Evolutionary conservation across 2,888 invertebrate genomes (phyloP).

Genomic region (Arctia plantaginis): DNA sequence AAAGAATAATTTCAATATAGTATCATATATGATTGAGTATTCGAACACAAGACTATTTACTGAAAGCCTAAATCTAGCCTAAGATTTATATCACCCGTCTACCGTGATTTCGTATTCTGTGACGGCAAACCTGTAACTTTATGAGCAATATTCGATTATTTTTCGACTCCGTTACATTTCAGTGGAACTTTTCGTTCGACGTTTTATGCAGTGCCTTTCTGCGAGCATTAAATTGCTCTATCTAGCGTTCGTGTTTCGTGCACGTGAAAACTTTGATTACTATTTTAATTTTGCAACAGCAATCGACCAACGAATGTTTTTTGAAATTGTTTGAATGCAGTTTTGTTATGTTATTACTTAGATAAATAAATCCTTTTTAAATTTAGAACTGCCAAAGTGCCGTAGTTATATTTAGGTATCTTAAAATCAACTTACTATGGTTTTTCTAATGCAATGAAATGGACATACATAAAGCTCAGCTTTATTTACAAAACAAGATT

Average conservation of each 20-base stretch:
- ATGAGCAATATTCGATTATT: slow-evolving; percentile 58
- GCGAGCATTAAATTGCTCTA: slow-evolving; percentile 57
- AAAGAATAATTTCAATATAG: neutral
- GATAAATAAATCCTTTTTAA: slow-evolving; percentile 1
- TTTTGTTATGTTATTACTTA: slow-evolving; percentile 27
- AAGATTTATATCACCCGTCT: slow-evolving; percentile 31
- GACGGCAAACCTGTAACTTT: slow-evolving; percentile 42
- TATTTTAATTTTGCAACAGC: slow-evolving; percentile 50
- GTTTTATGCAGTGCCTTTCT: slow-evolving; percentile 51
- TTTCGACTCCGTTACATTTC: slow-evolving; percentile 54
- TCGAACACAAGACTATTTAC: neutral
- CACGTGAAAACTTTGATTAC: slow-evolving; percentile 54
- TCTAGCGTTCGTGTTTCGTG: slow-evolving; percentile 49
- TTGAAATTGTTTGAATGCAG: slow-evolving; percentile 38
- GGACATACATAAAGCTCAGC: no score
- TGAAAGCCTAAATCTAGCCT: neutral
- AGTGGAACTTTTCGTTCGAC: slow-evolving; percentile 45
- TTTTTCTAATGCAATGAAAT: no score
- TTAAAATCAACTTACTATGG: no score
- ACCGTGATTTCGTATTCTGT: slow-evolving; percentile 33
- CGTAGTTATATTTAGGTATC: slow-evolving; percentile 4
- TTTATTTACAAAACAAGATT: no score
- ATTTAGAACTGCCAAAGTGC: slow-evolving; percentile 10
- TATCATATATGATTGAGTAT: neutral
- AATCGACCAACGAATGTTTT: slow-evolving; percentile 40